A percentile compares a stretch with the other conserved stretches of the same genome.
Conservation (phyloP, 2,113 vertebrate species). For the Rallus limicola region DNA sequence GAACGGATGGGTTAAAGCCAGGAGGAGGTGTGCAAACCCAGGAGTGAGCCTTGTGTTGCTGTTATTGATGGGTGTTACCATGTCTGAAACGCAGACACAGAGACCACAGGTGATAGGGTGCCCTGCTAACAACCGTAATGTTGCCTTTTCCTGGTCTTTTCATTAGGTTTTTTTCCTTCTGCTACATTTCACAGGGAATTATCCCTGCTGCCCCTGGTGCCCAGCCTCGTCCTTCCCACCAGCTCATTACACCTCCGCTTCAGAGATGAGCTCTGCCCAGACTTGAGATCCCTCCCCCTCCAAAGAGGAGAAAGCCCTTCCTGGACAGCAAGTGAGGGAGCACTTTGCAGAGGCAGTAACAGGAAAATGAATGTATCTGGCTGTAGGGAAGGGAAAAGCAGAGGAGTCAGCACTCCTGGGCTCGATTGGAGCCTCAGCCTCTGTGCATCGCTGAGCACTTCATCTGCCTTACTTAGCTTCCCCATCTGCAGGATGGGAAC, state of each 20-base stretch:
- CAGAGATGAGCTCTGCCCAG: neutral
- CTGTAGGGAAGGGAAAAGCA: neutral
- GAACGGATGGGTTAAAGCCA: neutral
- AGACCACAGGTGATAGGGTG: neutral
- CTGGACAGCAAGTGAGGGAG: neutral
- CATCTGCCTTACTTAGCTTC: neutral
- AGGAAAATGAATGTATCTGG: neutral
- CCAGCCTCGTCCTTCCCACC: neutral
- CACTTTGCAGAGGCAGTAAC: neutral
- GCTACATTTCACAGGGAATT: neutral
- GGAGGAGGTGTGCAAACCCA: neutral
- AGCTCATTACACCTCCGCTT: neutral
- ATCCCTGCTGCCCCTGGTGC: neutral
- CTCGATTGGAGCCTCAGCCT: neutral
- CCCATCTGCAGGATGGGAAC: neutral
- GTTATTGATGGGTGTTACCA: neutral
- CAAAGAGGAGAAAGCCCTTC: neutral
- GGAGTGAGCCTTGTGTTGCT: neutral
- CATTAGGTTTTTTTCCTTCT: neutral
- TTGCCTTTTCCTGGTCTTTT: neutral
- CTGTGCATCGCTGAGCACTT: neutral
- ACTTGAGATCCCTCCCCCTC: neutral
- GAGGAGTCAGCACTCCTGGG: neutral
- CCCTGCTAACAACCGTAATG: neutral
- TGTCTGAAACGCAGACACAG: neutral